phyloP scores from a whole-genome alignment of 2,797 vertebrate species.

The Spinus olivaceus region DNA sequence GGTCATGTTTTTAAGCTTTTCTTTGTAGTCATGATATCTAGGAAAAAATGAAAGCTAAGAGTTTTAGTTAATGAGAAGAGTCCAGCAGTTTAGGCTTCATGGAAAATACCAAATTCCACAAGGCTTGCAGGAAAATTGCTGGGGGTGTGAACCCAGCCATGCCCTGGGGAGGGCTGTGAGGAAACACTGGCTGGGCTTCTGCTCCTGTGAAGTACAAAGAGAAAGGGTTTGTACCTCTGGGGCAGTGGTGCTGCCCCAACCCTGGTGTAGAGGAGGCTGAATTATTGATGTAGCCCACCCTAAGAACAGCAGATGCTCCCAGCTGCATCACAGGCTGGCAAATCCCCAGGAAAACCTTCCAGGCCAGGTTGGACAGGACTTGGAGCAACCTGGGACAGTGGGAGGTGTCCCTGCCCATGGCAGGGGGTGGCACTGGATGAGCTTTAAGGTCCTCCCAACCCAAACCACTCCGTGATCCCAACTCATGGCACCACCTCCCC shows the following conservation, averaged over 20 bases:
- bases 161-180: neutral
- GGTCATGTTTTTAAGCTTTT: conserved; percentile 42
- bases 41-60: conserved; percentile 44
- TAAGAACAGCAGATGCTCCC: neutral
- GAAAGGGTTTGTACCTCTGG: neutral
- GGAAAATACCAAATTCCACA: conserved; percentile 30
- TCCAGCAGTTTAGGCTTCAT: neutral
- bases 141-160: neutral
- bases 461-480: neutral
- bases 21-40: conserved; percentile 17
- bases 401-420: neutral
- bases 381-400: neutral
- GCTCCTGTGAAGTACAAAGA: neutral
- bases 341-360: neutral
- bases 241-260: neutral
- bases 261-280: neutral
- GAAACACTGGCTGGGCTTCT: neutral
- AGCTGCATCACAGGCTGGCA: neutral
- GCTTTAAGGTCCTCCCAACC: neutral
- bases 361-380: neutral
- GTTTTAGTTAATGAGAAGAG: conserved; percentile 22
- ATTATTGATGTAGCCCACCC: neutral
- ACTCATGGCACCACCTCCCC: neutral
- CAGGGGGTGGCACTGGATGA: neutral
- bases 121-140: conserved; percentile 22